phyloP scores from a whole-genome alignment of 2,797 vertebrate genomes.

The Discoglossus pictus region DNA sequence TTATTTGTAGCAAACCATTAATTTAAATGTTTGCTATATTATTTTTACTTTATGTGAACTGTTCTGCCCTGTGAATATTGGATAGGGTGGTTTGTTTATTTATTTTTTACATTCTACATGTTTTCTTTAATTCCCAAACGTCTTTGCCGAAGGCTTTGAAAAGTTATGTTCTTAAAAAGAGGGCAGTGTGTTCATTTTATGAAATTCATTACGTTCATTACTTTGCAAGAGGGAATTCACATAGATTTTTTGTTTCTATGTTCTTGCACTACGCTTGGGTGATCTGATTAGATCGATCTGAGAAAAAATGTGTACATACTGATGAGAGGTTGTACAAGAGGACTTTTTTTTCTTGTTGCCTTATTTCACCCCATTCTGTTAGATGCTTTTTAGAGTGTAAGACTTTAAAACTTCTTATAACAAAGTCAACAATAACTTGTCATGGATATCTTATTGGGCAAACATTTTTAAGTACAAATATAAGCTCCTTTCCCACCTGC shows the following conservation, averaged over 20 bases:
- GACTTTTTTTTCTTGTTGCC: conserved; percentile 69
- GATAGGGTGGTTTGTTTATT: conserved; percentile 35
- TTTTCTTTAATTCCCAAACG: conserved; percentile 46
- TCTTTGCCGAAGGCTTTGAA: conserved; percentile 45
- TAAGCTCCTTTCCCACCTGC: conserved; percentile 5
- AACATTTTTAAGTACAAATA: not conserved
- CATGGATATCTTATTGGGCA: not conserved
- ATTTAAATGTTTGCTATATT: too few relatives aligned
- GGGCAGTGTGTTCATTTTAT: conserved; percentile 65
- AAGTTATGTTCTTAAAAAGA: conserved; percentile 58
- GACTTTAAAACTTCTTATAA: conserved; percentile 61
- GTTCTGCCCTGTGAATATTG: conserved; percentile 39
- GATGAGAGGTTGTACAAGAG: conserved; percentile 67
- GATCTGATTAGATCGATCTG: conserved; percentile 67
- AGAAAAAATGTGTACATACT: conserved; percentile 60
- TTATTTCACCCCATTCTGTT: conserved; percentile 69
- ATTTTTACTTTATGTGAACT: conserved; percentile 14
- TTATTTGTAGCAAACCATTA: too few relatives aligned
- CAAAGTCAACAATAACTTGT: conserved; percentile 35
- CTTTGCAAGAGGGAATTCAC: conserved; percentile 55
- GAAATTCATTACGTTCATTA: conserved; percentile 53
- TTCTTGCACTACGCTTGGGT: conserved; percentile 57
- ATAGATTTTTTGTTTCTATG: conserved; percentile 64
- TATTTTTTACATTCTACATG: conserved; percentile 45
- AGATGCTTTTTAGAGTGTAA: conserved; percentile 55